Evolutionary conservation across 2,113 vertebrate genomes (phyloP).

Genomic region (Eupsittula cactorum): DNA sequence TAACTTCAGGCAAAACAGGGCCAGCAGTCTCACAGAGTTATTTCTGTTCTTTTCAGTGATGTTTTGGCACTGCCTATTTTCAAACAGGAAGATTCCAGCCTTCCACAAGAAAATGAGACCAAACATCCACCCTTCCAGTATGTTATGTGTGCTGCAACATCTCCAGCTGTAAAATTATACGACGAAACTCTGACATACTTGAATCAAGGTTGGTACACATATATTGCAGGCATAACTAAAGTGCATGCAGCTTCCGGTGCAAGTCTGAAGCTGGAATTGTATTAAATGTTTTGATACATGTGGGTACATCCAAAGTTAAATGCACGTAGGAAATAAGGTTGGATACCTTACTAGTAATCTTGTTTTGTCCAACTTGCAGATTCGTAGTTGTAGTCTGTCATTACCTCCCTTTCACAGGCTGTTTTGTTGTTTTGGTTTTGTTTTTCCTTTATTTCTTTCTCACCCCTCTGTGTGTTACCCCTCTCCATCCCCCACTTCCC

Average conservation of each 20-base stretch:
- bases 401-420: not conserved
- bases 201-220: slow-evolving; percentile 78
- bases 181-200: slow-evolving; percentile 86
- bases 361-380: not conserved
- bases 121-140: slow-evolving; percentile 86
- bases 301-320: not conserved
- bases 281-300: not conserved
- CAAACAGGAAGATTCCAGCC: slow-evolving; percentile 85
- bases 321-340: not conserved
- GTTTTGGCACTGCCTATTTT: slow-evolving; percentile 86
- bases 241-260: not conserved
- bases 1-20: not conserved
- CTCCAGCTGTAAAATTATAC: slow-evolving; percentile 82
- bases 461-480: not conserved
- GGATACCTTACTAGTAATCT: not conserved
- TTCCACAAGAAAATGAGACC: slow-evolving; percentile 79
- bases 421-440: not conserved
- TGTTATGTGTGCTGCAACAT: slow-evolving; percentile 83
- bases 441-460: not conserved
- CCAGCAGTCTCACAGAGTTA: not conserved
- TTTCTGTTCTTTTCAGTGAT: slow-evolving; percentile 73
- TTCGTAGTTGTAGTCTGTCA: not conserved
- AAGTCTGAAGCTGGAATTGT: not conserved
- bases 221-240: not conserved
- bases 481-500: no score